Evolutionary conservation across 1,140 invertebrate genomes (phyloP), one percentile per base, ranked within the genome.

Genomic region (Cheumatopsyche charites): DNA sequence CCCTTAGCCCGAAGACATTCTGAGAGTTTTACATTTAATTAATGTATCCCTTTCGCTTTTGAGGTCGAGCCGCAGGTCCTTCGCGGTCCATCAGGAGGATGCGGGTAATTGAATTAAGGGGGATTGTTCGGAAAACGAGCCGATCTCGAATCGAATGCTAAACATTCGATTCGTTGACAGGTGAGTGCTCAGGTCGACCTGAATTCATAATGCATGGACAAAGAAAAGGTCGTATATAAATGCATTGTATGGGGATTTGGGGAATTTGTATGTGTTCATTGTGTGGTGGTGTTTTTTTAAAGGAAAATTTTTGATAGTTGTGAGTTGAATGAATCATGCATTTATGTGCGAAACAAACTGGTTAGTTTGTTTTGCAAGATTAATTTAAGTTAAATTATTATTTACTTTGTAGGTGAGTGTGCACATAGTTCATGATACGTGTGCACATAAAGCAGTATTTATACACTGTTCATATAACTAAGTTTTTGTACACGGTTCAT

Each of bases 71-170:
- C 17, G 7, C 47, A 7, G 7, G 47, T 19, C 47, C 15, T 19
- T 19, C 7, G n/a, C 47, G n/a, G 19, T 17, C 5, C 47, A 2
- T 12, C 43, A 49, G 3, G 21, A 17, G 49, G 49, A 55, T 66
- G 36, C 11, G 63, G 26, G 42, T 66, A 66, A 66, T 66, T 47
- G 63, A 66, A 66, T 66, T 66, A 47, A 47, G 47, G 15, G 19
- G 63, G 23, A 47, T 47, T 47, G 43, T 66, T 47, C 41, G 23
- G 63, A 66, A 66, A 66, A 66, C 42, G 36, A 17, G 36, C 13
- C 15, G 43, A 47, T 66, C 63, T 66, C 23, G 47, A 66, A 66
- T 66, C 63, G 63, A 66, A 66, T 66, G 63, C 42, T 66, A 47
- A 66, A 47, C 41, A 66, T 43, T 66, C 63, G 47, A 66, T 66